Conservation (phyloP, 2,888 invertebrate genomes). For the Smittia sp. region DNA sequence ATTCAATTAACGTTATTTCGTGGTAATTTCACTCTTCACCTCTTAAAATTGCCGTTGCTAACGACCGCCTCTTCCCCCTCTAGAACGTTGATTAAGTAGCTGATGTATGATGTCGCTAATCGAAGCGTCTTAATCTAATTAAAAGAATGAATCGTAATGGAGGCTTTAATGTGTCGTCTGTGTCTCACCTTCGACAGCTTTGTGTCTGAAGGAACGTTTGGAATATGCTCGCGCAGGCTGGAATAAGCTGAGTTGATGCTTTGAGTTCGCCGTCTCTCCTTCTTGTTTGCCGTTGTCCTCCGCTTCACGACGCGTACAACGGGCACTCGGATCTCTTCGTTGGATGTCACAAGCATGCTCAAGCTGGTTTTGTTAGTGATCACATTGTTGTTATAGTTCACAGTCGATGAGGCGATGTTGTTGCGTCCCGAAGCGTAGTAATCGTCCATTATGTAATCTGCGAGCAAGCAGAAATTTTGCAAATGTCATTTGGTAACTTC, state of each 20-base stretch:
- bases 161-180: neutral
- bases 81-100: constrained; percentile 85
- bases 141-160: constrained; percentile 30
- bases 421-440: constrained; percentile 19
- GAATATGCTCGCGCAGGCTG: constrained; percentile 88
- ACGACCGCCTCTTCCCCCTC: constrained; percentile 79
- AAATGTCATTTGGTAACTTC: too few species aligned
- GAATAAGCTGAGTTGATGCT: constrained; percentile 95
- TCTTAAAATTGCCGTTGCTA: constrained; percentile 31
- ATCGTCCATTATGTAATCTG: constrained; percentile 27
- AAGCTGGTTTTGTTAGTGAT: constrained; percentile 30
- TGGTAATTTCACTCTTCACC: constrained; percentile 5
- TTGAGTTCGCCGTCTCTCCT: constrained; percentile 86
- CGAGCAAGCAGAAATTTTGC: neutral
- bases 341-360: constrained; percentile 19
- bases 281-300: constrained; percentile 89
- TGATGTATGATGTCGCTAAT: constrained; percentile 88
- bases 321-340: constrained; percentile 46
- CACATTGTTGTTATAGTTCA: constrained; percentile 39
- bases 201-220: constrained; percentile 93
- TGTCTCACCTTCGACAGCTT: constrained; percentile 83
- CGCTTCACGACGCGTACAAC: constrained; percentile 68
- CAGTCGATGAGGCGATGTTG: constrained; percentile 12
- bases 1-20: constrained; percentile 9
- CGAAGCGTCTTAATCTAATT: constrained; percentile 89